Conservation (phyloP, 2,113 vertebrate genomes). For the Mobula birostris region DNA sequence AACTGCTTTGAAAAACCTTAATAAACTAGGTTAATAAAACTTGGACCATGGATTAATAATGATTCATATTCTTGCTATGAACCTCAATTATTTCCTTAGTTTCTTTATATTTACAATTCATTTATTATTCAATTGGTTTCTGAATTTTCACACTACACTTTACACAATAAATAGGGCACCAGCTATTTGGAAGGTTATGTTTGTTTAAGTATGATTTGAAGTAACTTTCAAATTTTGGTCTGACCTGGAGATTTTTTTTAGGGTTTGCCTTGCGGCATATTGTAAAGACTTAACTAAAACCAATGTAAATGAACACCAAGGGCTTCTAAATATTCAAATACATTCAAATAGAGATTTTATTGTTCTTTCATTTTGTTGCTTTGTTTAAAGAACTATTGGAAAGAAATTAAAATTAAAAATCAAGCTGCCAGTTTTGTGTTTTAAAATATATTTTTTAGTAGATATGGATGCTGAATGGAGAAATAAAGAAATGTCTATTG, state of each 20-base stretch:
- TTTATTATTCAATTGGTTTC: neutral
- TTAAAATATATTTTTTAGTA: neutral
- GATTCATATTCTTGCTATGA: neutral
- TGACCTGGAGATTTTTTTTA: neutral
- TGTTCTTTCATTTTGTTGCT: neutral
- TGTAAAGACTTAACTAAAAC: neutral
- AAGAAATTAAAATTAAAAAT: neutral
- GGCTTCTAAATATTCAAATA: neutral
- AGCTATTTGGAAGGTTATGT: neutral
- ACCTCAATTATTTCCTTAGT: neutral
- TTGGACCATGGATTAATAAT: neutral
- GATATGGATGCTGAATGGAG: neutral
- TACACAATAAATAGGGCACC: neutral
- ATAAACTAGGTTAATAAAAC: neutral
- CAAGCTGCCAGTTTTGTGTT: neutral
- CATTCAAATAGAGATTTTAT: neutral
- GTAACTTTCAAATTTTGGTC: neutral
- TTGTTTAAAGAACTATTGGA: neutral
- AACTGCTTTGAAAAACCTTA: neutral
- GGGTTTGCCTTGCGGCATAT: neutral
- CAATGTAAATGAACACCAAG: neutral
- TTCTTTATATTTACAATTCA: neutral
- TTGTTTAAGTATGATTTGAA: neutral
- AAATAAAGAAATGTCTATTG: neutral
- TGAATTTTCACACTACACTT: neutral